A percentile compares a stretch with the other conserved stretches of the same genome.
Evolutionary conservation across 1,140 invertebrate genomes (phyloP).

Genomic region (Drosophila nigromelanica): DNA sequence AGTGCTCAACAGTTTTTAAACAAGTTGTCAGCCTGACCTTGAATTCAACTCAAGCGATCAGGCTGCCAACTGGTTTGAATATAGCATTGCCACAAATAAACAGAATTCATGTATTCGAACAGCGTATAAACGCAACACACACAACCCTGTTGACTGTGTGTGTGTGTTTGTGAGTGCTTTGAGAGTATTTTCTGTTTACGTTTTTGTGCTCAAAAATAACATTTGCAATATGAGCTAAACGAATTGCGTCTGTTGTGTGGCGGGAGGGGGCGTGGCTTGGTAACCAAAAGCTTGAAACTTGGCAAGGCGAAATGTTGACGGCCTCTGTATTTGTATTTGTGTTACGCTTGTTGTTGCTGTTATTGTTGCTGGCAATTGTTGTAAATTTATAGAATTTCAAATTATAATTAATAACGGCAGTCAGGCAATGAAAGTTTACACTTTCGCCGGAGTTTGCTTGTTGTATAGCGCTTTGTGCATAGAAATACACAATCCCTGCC

Average conservation of each 20-base stretch:
- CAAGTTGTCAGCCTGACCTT: neutral
- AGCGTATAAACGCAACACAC: slow-evolving; percentile 10
- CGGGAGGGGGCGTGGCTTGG: neutral
- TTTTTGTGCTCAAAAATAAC: slow-evolving; percentile 42
- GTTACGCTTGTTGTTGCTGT: slow-evolving; percentile 19
- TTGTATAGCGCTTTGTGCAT: slow-evolving; percentile 5
- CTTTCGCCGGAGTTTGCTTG: slow-evolving; percentile 36
- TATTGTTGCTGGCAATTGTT: slow-evolving; percentile 39
- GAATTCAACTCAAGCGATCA: no score
- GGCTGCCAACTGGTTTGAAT: neutral
- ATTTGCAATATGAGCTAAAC: slow-evolving; percentile 47
- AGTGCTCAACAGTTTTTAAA: neutral
- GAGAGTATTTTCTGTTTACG: slow-evolving; percentile 31
- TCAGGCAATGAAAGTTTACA: slow-evolving; percentile 54
- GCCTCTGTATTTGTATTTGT: slow-evolving; percentile 13
- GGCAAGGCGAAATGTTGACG: slow-evolving; percentile 30
- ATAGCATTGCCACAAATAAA: neutral
- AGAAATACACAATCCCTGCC: neutral
- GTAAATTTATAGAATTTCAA: slow-evolving; percentile 73
- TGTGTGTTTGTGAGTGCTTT: neutral
- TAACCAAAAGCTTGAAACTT: slow-evolving; percentile 33
- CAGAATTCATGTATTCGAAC: neutral
- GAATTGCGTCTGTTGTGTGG: slow-evolving; percentile 5
- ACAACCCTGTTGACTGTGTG: neutral
- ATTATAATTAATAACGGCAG: slow-evolving; percentile 70